Base-by-base conservation (phyloP, 2,888 invertebrate species). In the Apodemia mormo region DNA sequence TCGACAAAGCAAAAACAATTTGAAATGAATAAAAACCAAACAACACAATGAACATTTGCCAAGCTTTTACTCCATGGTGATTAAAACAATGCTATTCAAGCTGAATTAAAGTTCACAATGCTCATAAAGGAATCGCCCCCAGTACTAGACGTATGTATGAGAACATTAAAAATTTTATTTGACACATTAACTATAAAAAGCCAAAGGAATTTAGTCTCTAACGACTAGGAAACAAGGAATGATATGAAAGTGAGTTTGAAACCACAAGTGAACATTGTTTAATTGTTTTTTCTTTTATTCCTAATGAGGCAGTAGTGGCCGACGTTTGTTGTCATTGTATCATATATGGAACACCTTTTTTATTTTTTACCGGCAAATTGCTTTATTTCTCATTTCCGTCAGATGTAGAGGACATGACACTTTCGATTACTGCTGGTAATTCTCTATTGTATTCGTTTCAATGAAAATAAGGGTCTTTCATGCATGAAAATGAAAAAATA, bases 281-380 rank as follows among this genome's bases (percentile, higher is more conserved):
- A 88, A 90, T 91, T 90, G 87, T 89, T 87, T 88, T 89, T 84
- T 78, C 79, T 85, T 87, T 87, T 88, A 82, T 85, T 88, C 85
- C 85, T 92, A 92, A 92, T 92, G 92, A 92, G 90, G 89, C 87
- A 85, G 86, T 87, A 88, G 89, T 88, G 86, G 87, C 87, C 83
- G 83, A 90, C 91, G 78, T 79, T 85, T 82, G 45, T 4, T 45
- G 85, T 89, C 87, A 88, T 90, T 89, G 87, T 87, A 85, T 86
- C 84, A 85, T 83, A 83, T 45, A 86, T 79, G 76, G 78, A 82
- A 83, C 80, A 82, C 76, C 76, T 80, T 80, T 84, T 85, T 82
- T 82, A 75, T 81, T 84, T 84, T 71, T 66, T 54, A 71, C 83
- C 80, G 80, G 85, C 86, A 87, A 87, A 90, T 89, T 58, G 54